phyloP scores from a whole-genome alignment of 2,888 invertebrate genomes.

The Hypercompe scribonia region DNA sequence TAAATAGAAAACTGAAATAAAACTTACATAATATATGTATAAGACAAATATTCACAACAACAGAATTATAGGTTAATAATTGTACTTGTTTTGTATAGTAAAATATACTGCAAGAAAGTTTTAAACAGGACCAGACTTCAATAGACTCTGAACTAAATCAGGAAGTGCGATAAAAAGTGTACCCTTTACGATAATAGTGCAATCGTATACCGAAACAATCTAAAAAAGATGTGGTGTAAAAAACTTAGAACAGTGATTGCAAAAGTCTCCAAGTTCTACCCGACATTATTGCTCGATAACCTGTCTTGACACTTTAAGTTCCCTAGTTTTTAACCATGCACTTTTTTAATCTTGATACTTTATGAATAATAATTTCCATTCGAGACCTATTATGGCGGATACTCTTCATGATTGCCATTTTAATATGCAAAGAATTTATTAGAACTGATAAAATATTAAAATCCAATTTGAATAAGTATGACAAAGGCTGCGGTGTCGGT shows the following conservation, averaged over 20 bases:
- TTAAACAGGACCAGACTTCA: neutral
- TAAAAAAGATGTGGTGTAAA: neutral
- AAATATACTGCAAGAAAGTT: neutral
- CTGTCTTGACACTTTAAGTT: neutral
- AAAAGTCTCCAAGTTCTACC: neutral
- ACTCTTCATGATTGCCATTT: constrained; percentile 1
- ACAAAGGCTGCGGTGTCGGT: neutral
- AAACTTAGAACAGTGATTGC: neutral
- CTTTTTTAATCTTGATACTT: neutral
- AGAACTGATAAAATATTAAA: constrained; percentile 37
- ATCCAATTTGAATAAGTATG: constrained; percentile 29
- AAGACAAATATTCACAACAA: too few relatives aligned
- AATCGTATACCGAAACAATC: neutral
- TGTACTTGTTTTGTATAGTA: too few relatives aligned
- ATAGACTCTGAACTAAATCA: neutral
- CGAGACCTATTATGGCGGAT: neutral
- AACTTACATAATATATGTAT: too few relatives aligned
- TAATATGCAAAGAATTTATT: constrained; percentile 25
- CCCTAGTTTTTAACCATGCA: neutral
- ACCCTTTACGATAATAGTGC: neutral
- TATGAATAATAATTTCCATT: neutral
- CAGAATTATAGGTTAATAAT: too few relatives aligned
- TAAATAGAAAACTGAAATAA: too few relatives aligned
- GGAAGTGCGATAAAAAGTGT: neutral
- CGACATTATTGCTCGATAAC: neutral